phyloP scores from a whole-genome alignment of 1,140 invertebrate species.

The Arion vulgaris region DNA sequence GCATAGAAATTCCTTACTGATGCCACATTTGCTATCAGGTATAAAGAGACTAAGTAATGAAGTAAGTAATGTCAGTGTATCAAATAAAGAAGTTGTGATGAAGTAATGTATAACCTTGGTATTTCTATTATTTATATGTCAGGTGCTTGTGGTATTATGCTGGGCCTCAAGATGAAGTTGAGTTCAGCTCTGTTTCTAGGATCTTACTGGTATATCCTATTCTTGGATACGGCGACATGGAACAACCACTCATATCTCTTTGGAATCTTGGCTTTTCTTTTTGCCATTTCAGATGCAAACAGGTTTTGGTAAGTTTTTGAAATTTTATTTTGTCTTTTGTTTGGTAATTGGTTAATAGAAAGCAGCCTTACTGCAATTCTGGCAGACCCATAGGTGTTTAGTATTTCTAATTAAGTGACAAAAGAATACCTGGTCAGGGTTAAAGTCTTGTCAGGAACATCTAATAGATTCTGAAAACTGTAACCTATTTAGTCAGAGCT shows the following conservation, averaged over 20 bases:
- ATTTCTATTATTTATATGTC: too few relatives aligned
- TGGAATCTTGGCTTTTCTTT: conserved; percentile 82
- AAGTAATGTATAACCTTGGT: too few relatives aligned
- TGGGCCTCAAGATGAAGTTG: conserved; percentile 83
- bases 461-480: too few relatives aligned
- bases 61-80: not conserved
- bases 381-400: too few relatives aligned
- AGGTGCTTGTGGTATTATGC: conserved; percentile 84
- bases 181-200: conserved; percentile 80
- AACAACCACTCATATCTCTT: conserved; percentile 96
- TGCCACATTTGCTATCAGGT: too few relatives aligned
- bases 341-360: not conserved
- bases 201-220: conserved; percentile 90
- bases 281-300: conserved; percentile 82
- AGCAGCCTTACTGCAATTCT: too few relatives aligned
- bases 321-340: not conserved
- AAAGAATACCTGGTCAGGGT: too few relatives aligned
- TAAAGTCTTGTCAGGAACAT: too few relatives aligned
- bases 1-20: too few relatives aligned
- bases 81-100: too few relatives aligned
- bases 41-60: not conserved
- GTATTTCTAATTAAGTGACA: too few relatives aligned
- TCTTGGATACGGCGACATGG: conserved; percentile 91
- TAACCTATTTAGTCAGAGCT: too few relatives aligned
- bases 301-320: conserved; percentile 82